Base-by-base conservation (phyloP, 2,113 vertebrate species). In the Ophthalmolycus amberensis region DNA sequence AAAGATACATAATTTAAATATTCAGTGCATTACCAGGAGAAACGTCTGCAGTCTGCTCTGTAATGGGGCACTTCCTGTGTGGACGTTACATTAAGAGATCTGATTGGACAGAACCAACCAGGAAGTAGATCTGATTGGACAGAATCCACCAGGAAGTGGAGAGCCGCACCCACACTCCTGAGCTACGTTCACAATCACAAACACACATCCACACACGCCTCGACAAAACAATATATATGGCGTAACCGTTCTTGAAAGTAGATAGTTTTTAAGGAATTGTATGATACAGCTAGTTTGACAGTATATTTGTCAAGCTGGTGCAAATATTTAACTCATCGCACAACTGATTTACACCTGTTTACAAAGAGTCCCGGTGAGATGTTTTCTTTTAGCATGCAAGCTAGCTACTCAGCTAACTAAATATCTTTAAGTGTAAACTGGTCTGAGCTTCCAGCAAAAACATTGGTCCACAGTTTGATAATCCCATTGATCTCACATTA, bases 171-270 rank as follows among this genome's bases (percentile, higher is more conserved):
- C 85, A 78, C 90, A 14, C 3, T 20, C 0, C 1, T 0, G 70
- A 69, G 90, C 37, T 89, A 6, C 84, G 40, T 91, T 93, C 88
- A 91, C 71, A 11, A 69, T 15, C 71, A 58, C 88, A 83, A 82
- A 58, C 29, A 20, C 1, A 0, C 1, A n/a, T 44, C 22, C 38
- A 25, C 9, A 40, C 48, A 32, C 58, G 16, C 16, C 6, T 6
- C 20, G 63, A 68, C 15, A 38, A 62, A 32, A 40, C 22, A 59
- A 6, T 46, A 11, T 56, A 52, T 9, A 3, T 11, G 15, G 32
- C 14, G 6, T 16, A 25, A 40, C 32, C 3, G 16, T 16, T 2
- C 22, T 59, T 29, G 1, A 52, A 68, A 75, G 12, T 76, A 22
- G 0, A 15, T 16, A 1, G 25, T 37, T 44, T 0, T 25, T 3